phyloP scores from a whole-genome alignment of 2,888 invertebrate species.

The Orgyia antiqua region DNA sequence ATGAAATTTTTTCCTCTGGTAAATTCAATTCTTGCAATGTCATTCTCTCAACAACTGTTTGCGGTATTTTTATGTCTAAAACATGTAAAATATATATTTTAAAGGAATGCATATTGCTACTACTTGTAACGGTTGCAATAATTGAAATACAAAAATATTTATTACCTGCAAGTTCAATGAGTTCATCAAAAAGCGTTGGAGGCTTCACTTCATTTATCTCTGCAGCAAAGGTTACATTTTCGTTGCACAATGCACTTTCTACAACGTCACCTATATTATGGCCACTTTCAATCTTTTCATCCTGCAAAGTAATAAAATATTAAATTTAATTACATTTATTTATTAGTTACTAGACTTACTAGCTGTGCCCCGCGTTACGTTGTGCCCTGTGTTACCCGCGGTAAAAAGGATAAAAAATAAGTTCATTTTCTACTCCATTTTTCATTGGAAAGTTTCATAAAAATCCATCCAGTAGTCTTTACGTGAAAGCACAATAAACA shows the following conservation, averaged over 20 bases:
- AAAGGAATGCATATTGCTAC: neutral
- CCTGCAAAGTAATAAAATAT: neutral
- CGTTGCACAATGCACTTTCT: neutral
- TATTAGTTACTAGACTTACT: neutral
- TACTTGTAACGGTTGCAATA: too few relatives aligned
- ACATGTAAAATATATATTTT: neutral
- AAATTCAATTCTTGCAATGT: neutral
- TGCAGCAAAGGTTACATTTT: neutral
- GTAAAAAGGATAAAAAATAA: too few relatives aligned
- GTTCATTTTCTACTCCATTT: too few relatives aligned
- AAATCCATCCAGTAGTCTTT: too few relatives aligned
- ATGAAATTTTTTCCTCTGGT: neutral
- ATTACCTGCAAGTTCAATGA: neutral
- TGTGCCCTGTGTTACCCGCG: too few relatives aligned
- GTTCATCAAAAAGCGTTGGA: neutral
- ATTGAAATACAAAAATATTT: too few relatives aligned
- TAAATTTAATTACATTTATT: neutral
- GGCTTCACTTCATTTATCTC: neutral
- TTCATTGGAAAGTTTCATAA: too few relatives aligned
- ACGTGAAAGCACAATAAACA: too few relatives aligned
- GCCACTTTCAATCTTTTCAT: neutral
- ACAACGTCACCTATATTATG: neutral
- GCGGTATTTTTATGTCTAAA: neutral
- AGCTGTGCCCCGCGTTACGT: too few relatives aligned
- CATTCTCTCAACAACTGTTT: neutral